Percentiles rank a stretch among this genome's conserved stretches.
Evolutionary conservation across 2,797 vertebrate species (phyloP).

Genomic region (Siniperca obscura): DNA sequence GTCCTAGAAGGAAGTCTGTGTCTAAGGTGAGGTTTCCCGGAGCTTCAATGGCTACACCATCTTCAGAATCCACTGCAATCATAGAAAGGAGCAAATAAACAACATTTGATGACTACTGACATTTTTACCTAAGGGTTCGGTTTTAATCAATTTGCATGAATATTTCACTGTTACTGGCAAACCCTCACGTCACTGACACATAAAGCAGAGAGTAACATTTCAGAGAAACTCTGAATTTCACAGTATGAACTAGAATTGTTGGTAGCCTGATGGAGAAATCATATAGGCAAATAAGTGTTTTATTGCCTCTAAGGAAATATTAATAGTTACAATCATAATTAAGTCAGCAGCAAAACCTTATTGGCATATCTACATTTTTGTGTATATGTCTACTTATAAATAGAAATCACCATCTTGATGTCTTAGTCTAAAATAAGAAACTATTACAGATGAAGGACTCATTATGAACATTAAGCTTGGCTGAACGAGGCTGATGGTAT

Average conservation of each 20-base stretch:
- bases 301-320: neutral
- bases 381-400: neutral
- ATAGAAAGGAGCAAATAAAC: conserved; percentile 35
- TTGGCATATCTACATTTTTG: neutral
- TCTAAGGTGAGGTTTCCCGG: conserved; percentile 88
- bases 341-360: neutral
- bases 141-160: neutral
- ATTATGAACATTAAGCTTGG: neutral
- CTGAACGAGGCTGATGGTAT: neutral
- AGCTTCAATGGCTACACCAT: conserved; percentile 86
- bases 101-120: conserved; percentile 5
- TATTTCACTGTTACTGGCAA: neutral
- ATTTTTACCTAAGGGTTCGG: neutral
- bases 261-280: neutral
- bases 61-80: conserved; percentile 90
- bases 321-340: neutral
- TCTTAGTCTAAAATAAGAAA: neutral
- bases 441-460: neutral
- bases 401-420: neutral
- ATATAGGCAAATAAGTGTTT: neutral
- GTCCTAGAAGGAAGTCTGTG: conserved; percentile 89
- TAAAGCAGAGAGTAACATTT: neutral
- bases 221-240: neutral
- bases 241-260: neutral
- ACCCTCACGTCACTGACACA: neutral